Base-by-base conservation (phyloP, 2,888 invertebrate genomes). In the Mechanitis messenoides region DNA sequence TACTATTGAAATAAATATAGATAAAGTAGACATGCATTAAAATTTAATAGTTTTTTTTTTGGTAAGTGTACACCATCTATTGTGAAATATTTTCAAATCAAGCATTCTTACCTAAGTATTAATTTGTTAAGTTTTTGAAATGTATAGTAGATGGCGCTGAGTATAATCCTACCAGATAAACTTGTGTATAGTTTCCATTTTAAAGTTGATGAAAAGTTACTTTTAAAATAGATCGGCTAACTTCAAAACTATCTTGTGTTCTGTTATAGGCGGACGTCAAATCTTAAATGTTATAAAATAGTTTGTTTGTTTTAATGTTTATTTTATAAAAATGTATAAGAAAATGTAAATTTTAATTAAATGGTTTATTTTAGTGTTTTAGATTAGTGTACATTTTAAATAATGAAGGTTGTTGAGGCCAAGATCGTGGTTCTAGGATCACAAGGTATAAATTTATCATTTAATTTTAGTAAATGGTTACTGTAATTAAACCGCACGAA, bases 381-480 rank as follows among this genome's bases (percentile, higher is more conserved):
- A 68, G 66, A 69, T 61, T 64, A 68, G 65, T 69, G 56, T 59
- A 63, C 61, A 55, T 63, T 45, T 55, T 65, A 62, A 56, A 83
- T 79, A 79, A 95, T 95, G 95, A 94, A 93, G 82, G 93, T 93
- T 67, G 91, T 95, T 68, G 94, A 95, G 81, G 96, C 94, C 64
- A 97, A 97, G 92, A 94, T 96, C 58, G 96, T 97, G 58, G 93
- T 96, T 69, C 90, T 97, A 63, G 97, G 97, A 60, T 92, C 94
- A 58, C 93, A 94, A 92, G 95, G 95, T 95, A 91, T 91, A 80
- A 47, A 33, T 47, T 45, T 20, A 45, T 35, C 53, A 33, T 50
- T 50, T 46, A n/a, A 38, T 56, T 59, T 31, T 50, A 50, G 9
- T 50, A 42, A 42, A 9, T 42, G 6, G 11, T 42, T 42, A 42